phyloP scores from a whole-genome alignment of 2,797 vertebrate species.

The Selene dorsalis region DNA sequence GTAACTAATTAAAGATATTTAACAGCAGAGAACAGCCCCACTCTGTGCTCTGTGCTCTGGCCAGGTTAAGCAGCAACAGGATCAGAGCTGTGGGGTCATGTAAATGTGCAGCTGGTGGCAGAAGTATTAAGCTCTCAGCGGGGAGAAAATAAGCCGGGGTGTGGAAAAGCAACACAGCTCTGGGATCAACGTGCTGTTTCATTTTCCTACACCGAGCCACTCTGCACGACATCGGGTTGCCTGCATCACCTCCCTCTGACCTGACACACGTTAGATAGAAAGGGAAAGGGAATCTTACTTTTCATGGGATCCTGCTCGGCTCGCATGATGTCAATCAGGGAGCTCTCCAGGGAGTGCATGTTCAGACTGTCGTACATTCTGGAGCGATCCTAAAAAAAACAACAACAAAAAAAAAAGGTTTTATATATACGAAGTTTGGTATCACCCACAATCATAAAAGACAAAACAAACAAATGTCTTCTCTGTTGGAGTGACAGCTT shows the following conservation, averaged over 20 bases:
- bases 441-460: neutral
- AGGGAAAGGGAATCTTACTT: conserved; percentile 84
- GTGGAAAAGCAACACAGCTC: conserved; percentile 68
- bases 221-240: neutral
- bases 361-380: conserved; percentile 99
- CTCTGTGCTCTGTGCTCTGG: conserved; percentile 24
- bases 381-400: conserved; percentile 90
- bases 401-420: neutral
- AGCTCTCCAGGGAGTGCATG: conserved; percentile 99
- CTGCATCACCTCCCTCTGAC: conserved; percentile 38
- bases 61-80: conserved; percentile 67
- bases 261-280: conserved; percentile 1
- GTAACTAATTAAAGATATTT: conserved; percentile 1
- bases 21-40: neutral
- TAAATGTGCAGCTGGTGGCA: conserved; percentile 73
- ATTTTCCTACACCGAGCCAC: conserved; percentile 21
- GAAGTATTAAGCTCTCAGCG: conserved; percentile 70
- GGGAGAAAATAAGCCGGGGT: conserved; percentile 68
- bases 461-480: conserved; percentile 25
- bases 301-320: conserved; percentile 98
- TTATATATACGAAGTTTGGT: neutral
- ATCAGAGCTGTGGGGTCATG: conserved; percentile 70
- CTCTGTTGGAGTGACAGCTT: too few relatives aligned
- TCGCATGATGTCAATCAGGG: conserved; percentile 99
- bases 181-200: conserved; percentile 31